Evolutionary conservation across 2,797 vertebrate genomes (phyloP), one percentile per base, ranked within the genome.

Genomic region (Enteromius unitaeniatus): DNA sequence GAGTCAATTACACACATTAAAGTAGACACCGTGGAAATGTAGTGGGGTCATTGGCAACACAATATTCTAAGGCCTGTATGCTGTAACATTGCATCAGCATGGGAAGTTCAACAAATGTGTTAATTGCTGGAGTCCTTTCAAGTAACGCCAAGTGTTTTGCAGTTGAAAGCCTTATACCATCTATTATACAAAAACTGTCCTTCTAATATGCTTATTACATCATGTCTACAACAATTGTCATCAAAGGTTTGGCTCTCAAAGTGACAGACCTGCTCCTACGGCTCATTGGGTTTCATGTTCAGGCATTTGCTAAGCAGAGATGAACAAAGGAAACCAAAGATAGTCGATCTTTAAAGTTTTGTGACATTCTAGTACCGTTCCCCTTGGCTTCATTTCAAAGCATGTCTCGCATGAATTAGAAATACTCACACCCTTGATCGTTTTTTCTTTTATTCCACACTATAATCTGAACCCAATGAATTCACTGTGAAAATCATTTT

Each of bases 311-410:
- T 91, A 89, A 86, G 89, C 87, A 78, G 86, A 91, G 85, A 90
- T 84, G 87, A 89, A 92, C 89, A 91, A 91, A 89, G 89, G 92
- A 91, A 92, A 91, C 89, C 83, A 87, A 86, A 91, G 92, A 93
- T 65, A 84, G 84, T 90, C 49, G 86, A 78, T 90, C 89, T 91
- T 93, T 90, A 91, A 89, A 84, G 87, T 86, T 88, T 89, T 88
- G 90, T 13, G 76, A 93, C 91, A 90, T 80, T 90, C 87, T 86
- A 68, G 80, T 34, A n/a, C 60, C 7, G 85, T 82, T 88, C 82
- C 74, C 85, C 78, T 86, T 90, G 89, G 89, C 86, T 79, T 55
- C 19, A 47, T 75, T 74, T 86, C 84, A 88, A 87, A 87, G 85
- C 34, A 70, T 53, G 9, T 45, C 82, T 83, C 74, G 64, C 78